Conservation (phyloP, 1,140 invertebrate genomes). For the Zaprionus gabonicus region DNA sequence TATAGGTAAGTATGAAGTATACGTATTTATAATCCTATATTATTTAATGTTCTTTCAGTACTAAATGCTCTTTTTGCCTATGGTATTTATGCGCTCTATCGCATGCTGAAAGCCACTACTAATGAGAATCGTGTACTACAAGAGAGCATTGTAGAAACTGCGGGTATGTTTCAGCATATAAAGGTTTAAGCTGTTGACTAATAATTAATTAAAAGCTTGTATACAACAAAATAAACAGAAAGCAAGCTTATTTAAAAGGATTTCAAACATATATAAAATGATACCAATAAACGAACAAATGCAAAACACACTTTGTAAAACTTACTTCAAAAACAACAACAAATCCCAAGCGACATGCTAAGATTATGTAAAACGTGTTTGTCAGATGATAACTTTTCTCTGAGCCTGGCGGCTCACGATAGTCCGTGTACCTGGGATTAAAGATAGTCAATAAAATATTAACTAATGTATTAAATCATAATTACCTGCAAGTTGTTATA, state of each 20-base stretch:
- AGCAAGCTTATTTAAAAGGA: conserved; percentile 53
- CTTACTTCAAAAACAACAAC: conserved; percentile 96
- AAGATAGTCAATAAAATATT: conserved; percentile 5
- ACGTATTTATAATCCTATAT: not conserved
- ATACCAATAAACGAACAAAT: conserved; percentile 44
- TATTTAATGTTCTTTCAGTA: conserved; percentile 37
- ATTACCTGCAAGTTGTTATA: conserved; percentile 84
- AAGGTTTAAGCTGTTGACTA: conserved; percentile 56
- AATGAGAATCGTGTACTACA: conserved; percentile 70
- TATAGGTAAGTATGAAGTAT: conserved; percentile 50
- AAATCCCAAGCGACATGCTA: conserved; percentile 95
- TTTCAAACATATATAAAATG: conserved; percentile 45
- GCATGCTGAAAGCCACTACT: conserved; percentile 63
- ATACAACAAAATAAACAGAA: conserved; percentile 31
- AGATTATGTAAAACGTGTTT: conserved; percentile 94
- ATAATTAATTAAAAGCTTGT: conserved; percentile 31
- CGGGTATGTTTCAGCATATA: conserved; percentile 76
- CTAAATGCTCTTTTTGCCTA: conserved; percentile 71
- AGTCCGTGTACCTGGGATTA: conserved; percentile 87
- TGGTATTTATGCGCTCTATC: conserved; percentile 74
- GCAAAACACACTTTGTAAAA: conserved; percentile 18
- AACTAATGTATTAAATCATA: not conserved
- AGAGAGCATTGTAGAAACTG: conserved; percentile 70
- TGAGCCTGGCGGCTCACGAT: conserved; percentile 90
- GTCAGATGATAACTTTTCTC: conserved; percentile 89